These are phyloP conservation scores for Drosophila virilis DNA, from an alignment of 1,140 invertebrate species.

Conservation along the genomic window DNA sequence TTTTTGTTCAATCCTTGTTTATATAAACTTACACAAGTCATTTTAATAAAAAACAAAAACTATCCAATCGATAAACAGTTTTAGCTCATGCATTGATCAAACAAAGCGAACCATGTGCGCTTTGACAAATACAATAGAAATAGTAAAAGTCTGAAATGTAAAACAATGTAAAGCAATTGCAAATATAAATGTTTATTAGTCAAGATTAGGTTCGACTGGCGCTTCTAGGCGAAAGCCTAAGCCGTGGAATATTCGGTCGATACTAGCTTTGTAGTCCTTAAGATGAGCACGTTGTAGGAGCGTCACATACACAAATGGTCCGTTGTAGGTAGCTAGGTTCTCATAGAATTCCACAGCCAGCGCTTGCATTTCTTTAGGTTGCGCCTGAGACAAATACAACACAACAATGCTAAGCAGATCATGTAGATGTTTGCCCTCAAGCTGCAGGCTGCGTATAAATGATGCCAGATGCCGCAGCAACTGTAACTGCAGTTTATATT, in stretches of 20 bases:
- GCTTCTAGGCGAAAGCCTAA: constrained; percentile 53
- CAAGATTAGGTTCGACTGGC: constrained; percentile 7
- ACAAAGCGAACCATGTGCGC: too few relatives aligned
- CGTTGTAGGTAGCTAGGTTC: constrained; percentile 58
- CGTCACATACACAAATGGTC: constrained; percentile 74
- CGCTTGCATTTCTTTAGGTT: constrained; percentile 85
- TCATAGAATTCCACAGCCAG: constrained; percentile 53
- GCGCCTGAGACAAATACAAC: constrained; percentile 85
- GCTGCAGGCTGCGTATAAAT: constrained; percentile 84
- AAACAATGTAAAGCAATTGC: constrained; percentile 24
- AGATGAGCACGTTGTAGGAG: constrained; percentile 69
- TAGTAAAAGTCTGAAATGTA: constrained; percentile 48
- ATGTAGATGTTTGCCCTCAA: constrained; percentile 85
- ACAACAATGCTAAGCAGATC: constrained; percentile 82
- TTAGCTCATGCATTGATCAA: not conserved
- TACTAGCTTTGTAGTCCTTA: constrained; percentile 61
- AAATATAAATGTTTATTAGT: constrained; percentile 51
- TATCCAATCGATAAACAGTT: constrained; percentile 25
- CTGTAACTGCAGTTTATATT: constrained; percentile 86
- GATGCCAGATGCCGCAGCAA: constrained; percentile 84
- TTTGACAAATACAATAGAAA: too few relatives aligned
- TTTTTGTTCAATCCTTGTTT: constrained; percentile 66
- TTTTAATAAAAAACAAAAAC: constrained; percentile 63
- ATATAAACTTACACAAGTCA: constrained; percentile 58
- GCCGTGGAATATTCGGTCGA: constrained; percentile 36